These are phyloP conservation scores for Phyllostomus discolor DNA, from an alignment of 2,113 vertebrate genomes.

Conservation along the genomic window DNA sequence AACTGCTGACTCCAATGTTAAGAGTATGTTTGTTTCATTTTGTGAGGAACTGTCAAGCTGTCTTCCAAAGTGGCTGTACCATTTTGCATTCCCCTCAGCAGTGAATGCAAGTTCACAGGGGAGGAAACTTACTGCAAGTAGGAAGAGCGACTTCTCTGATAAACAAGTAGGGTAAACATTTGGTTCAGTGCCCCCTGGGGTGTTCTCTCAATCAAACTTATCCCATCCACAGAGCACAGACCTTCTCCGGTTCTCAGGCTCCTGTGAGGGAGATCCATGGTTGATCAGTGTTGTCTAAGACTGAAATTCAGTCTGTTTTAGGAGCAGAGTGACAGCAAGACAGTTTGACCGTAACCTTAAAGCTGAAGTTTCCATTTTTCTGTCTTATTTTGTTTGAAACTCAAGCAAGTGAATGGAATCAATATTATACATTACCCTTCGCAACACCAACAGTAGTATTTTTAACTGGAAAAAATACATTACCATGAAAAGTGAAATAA, in stretches of 20 bases:
- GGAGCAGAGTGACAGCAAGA: background rate
- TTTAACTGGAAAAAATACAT: background rate
- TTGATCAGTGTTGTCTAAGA: background rate
- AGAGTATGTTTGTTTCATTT: background rate
- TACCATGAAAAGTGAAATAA: background rate
- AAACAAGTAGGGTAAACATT: background rate
- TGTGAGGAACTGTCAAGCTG: background rate
- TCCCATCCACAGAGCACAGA: background rate
- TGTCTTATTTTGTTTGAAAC: background rate
- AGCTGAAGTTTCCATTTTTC: background rate
- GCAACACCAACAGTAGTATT: background rate
- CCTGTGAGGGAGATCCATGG: background rate
- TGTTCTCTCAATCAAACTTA: background rate
- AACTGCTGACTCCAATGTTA: background rate
- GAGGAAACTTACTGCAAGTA: background rate
- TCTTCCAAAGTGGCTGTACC: background rate
- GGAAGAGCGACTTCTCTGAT: background rate
- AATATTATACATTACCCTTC: background rate
- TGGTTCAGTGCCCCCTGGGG: background rate
- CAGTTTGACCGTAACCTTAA: background rate
- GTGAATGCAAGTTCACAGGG: background rate
- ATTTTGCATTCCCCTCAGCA: background rate
- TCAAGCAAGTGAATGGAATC: background rate
- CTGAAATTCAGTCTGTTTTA: background rate
- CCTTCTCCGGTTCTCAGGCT: background rate